Conservation (phyloP, 64 coral and sea anemone species). For the Catalaphyllia jardinei region DNA sequence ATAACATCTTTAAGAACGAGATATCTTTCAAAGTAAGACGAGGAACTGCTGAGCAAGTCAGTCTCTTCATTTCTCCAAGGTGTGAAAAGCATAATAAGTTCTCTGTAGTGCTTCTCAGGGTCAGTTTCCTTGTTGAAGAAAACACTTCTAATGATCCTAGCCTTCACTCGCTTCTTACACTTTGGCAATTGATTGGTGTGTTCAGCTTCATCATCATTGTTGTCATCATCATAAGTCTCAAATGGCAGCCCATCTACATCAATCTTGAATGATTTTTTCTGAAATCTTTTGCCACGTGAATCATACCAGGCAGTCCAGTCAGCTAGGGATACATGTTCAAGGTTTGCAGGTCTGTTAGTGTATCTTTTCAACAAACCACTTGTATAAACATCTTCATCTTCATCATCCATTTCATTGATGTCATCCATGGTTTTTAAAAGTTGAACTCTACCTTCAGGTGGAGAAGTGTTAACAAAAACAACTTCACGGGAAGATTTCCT, state of each 20-base stretch:
- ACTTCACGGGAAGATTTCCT: constrained; percentile 12
- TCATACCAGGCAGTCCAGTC: constrained; percentile 47
- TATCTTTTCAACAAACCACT: constrained; percentile 48
- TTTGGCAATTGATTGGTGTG: background rate
- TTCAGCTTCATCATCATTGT: constrained; percentile 13
- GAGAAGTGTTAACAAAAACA: constrained; percentile 17
- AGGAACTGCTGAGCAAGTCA: constrained; percentile 23
- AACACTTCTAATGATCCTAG: background rate
- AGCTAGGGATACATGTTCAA: constrained; percentile 13
- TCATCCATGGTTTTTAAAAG: constrained; percentile 28
- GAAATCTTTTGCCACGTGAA: background rate
- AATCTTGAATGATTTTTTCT: background rate
- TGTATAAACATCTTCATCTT: constrained; percentile 15
- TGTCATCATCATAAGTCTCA: constrained; percentile 6
- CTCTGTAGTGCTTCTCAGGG: constrained; percentile 40
- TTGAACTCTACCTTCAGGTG: constrained; percentile 31
- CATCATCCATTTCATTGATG: constrained; percentile 41
- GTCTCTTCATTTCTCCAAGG: constrained; percentile 49
- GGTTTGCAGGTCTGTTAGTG: background rate
- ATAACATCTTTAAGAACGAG: constrained; percentile 4
- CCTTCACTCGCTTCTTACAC: background rate
- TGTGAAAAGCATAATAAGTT: constrained; percentile 34
- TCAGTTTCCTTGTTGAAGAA: constrained; percentile 28
- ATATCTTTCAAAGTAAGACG: constrained; percentile 22
- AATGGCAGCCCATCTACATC: background rate